Evolutionary conservation across 1,140 invertebrate genomes (phyloP), one percentile per base, ranked within the genome.

Genomic region (Caenorhabditis tropicalis): DNA sequence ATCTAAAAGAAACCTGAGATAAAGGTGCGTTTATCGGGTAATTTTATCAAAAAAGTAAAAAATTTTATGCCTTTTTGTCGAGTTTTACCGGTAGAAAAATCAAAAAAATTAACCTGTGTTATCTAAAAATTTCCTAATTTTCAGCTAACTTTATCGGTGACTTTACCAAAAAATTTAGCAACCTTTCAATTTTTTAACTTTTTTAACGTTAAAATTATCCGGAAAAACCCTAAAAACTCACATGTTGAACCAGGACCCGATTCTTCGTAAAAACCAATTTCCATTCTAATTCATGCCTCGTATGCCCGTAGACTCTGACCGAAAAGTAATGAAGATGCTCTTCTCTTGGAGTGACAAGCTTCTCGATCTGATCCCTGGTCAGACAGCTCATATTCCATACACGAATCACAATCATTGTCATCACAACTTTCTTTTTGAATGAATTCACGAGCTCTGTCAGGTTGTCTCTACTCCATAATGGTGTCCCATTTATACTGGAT

Each of bases 311-410:
- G 21, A 74, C n/a, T 24, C 21, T 74, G 1, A 43, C 65, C 6
- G 21, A 12, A 43, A 74, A 74, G 36, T 74, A 74, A 21, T 74
- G 65, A 24, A 74, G 36, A 9, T 24, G 36, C 21, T 74, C 65
- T 21, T 74, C 65, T 24, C 6, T 2, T 3, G 12, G 36, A 31
- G n/a, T 2, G 9, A 2, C 10, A 10, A 74, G 10, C 10, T 12
- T 2, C 9, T 74, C 36, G 27, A 46, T 10, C 15, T 43, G 65
- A 9, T 21, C 36, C 3, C 33, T 24, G 15, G 36, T 74, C 16
- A 43, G 10, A n/a, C 65, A 74, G 12, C n/a, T 74, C 36, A 74
- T 19, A 43, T 74, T 74, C 65, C 65, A 74, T n/a, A 24, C 65
- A 21, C 65, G 65, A 36, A 74, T 74, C 24, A 74, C 65, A 43